Conservation (phyloP, 2,888 invertebrate species). For the Griposia aprilina region DNA sequence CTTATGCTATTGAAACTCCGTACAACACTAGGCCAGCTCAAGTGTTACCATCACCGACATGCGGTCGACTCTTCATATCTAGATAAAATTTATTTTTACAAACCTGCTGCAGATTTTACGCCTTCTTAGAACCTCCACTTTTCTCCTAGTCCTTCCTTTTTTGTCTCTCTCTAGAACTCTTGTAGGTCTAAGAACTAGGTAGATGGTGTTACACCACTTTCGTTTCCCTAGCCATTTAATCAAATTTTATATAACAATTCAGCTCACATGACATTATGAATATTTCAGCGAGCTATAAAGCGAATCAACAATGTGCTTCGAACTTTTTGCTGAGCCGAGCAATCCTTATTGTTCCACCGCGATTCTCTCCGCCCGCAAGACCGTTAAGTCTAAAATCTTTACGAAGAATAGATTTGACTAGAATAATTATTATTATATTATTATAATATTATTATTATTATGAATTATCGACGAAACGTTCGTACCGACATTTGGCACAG, state of each 20-base stretch:
- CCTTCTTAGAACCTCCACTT: neutral
- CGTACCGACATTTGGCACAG: neutral
- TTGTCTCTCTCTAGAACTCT: neutral
- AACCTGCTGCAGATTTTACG: neutral
- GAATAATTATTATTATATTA: too few relatives aligned
- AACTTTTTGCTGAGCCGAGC: neutral
- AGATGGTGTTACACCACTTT: neutral
- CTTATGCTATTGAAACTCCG: neutral
- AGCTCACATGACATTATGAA: neutral
- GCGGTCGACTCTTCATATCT: neutral
- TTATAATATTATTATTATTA: too few relatives aligned
- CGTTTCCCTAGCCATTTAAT: neutral
- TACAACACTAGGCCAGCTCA: neutral
- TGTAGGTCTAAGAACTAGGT: neutral
- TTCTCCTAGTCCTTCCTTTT: neutral
- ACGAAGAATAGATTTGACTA: neutral
- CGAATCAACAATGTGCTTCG: neutral
- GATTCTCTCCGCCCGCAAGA: neutral
- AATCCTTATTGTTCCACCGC: neutral
- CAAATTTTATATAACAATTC: neutral
- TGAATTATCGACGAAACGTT: neutral
- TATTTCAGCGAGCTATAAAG: neutral
- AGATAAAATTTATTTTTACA: neutral
- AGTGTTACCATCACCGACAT: neutral
- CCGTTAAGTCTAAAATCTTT: neutral